These are phyloP conservation scores for Anguilla rostrata DNA, from an alignment of 2,113 vertebrate species.

Conservation along the genomic window DNA sequence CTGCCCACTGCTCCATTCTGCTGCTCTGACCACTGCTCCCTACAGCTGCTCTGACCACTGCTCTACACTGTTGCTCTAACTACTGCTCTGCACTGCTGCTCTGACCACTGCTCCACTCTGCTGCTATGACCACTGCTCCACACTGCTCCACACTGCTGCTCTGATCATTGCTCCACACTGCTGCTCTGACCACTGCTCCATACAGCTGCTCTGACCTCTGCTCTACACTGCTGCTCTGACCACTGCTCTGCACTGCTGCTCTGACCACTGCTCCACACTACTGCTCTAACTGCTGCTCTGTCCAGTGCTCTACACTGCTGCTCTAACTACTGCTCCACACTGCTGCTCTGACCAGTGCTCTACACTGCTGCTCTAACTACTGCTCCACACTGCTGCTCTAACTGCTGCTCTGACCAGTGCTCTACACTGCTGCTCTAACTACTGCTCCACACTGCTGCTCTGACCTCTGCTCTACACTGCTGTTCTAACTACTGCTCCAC, in stretches of 20 bases:
- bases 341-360: background rate
- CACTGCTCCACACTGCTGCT: background rate
- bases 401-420: background rate
- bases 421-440: background rate
- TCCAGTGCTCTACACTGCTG: constrained; percentile 12
- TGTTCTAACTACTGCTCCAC: background rate
- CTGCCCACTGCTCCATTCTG: too few relatives aligned
- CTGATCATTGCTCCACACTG: constrained; percentile 5
- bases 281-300: background rate
- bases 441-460: background rate
- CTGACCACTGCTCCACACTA: constrained; percentile 10
- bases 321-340: background rate
- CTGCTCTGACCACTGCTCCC: constrained; percentile 5
- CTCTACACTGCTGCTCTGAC: background rate
- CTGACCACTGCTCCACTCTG: background rate
- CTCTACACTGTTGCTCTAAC: too few relatives aligned
- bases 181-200: background rate
- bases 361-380: background rate
- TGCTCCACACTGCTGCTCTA: background rate
- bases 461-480: background rate
- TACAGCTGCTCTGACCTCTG: background rate
- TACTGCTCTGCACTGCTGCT: too few relatives aligned
- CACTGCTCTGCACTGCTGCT: constrained; percentile 37
- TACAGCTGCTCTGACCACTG: constrained; percentile 34
- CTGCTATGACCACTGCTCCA: background rate